Evolutionary conservation across 2,797 vertebrate species (phyloP).

Genomic region (Enteromius fasciolatus): DNA sequence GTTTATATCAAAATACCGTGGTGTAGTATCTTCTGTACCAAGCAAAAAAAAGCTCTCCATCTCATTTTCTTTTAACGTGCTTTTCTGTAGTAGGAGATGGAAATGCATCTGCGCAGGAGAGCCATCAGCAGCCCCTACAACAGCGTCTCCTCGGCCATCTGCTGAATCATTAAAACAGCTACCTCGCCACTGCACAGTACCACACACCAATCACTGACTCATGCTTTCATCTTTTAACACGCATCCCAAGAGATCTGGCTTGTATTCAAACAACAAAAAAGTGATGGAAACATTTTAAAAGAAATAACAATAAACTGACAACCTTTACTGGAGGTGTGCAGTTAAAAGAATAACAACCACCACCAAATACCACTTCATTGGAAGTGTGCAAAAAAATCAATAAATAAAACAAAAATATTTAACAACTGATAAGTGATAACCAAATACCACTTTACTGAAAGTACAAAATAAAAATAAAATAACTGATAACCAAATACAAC

Average conservation of each 20-base stretch:
- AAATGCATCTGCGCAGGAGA: conserved; percentile 27
- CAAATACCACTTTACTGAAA: background rate
- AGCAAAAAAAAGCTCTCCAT: background rate
- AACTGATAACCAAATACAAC: background rate
- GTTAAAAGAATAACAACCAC: background rate
- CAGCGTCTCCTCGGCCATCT: conserved; percentile 50
- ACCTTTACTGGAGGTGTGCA: background rate
- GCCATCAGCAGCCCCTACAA: conserved; percentile 39
- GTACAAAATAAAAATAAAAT: background rate
- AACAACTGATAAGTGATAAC: background rate
- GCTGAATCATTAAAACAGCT: conserved; percentile 42
- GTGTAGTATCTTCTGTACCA: background rate
- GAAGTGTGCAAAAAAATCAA: background rate
- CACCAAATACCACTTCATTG: background rate
- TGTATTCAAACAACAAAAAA: background rate
- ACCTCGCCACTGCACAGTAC: conserved; percentile 1
- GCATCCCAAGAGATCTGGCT: background rate
- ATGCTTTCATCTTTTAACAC: background rate
- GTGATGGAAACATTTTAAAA: background rate
- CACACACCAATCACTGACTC: background rate
- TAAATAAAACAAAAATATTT: background rate
- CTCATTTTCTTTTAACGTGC: background rate
- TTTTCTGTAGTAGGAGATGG: background rate
- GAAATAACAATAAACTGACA: background rate
- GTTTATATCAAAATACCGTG: background rate